Percentiles rank a stretch among this genome's conserved stretches.
Evolutionary conservation across 2,113 vertebrate species (phyloP).

Genomic region (Atlantisia rogersi): DNA sequence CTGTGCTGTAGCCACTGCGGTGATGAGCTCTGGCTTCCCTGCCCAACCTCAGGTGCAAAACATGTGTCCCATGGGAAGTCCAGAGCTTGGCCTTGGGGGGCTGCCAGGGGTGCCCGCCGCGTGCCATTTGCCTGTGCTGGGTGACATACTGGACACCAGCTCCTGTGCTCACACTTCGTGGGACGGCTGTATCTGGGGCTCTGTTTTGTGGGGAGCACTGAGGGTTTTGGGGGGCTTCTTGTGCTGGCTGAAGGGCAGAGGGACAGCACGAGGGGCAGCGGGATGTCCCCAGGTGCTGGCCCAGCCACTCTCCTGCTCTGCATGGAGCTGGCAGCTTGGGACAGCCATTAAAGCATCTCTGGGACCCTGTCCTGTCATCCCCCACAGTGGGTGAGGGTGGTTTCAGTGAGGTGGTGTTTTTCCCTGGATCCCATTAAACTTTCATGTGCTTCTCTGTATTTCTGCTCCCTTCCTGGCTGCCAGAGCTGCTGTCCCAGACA

Average conservation of each 20-base stretch:
- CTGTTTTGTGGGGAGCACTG: rapidly evolving
- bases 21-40: background rate
- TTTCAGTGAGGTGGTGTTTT: background rate
- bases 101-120: background rate
- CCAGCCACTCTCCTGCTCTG: background rate
- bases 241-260: background rate
- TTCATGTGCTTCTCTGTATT: background rate
- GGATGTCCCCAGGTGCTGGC: background rate
- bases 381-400: rapidly evolving
- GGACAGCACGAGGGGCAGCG: rapidly evolving
- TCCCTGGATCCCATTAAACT: background rate
- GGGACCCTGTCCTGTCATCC: background rate
- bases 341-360: rapidly evolving
- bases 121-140: rapidly evolving
- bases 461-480: background rate
- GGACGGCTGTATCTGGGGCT: rapidly evolving
- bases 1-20: rapidly evolving
- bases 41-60: background rate
- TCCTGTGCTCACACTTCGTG: rapidly evolving
- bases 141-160: rapidly evolving
- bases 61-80: rapidly evolving
- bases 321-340: rapidly evolving
- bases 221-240: background rate
- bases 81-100: rapidly evolving
- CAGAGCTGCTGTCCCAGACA: background rate